Evolutionary conservation across 2,888 invertebrate genomes (phyloP).

Genomic region (Uloborus plumipes): DNA sequence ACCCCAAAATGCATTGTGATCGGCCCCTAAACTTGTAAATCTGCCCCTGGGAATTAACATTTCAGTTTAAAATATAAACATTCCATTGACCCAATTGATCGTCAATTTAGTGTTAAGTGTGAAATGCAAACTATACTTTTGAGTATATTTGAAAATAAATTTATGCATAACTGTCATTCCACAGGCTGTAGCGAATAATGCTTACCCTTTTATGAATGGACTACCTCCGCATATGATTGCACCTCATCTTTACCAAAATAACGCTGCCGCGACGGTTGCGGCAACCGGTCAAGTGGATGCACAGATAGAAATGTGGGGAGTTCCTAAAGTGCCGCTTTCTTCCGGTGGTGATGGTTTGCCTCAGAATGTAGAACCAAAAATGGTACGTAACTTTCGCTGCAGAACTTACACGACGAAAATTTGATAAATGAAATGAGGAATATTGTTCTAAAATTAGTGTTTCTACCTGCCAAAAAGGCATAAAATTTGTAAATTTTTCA

Average conservation of each 20-base stretch:
- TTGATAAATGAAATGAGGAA: too few relatives aligned
- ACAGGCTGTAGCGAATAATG: conserved; percentile 33
- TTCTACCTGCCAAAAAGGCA: too few relatives aligned
- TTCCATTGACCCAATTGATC: too few relatives aligned
- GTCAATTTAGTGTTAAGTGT: not conserved
- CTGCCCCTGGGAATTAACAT: too few relatives aligned
- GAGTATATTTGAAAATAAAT: not conserved
- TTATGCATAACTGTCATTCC: not conserved
- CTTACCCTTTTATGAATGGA: conserved; percentile 65
- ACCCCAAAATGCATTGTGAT: too few relatives aligned
- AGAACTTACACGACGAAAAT: too few relatives aligned
- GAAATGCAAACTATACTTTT: not conserved
- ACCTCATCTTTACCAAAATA: conserved; percentile 55
- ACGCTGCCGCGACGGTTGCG: conserved; percentile 7
- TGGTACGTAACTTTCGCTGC: conserved; percentile 21
- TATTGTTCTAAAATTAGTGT: too few relatives aligned
- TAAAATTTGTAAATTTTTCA: too few relatives aligned
- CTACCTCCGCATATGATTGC: conserved; percentile 62
- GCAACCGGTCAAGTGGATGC: conserved; percentile 35
- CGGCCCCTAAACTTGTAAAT: too few relatives aligned
- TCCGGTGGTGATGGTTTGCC: conserved; percentile 57
- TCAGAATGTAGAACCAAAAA: conserved; percentile 47
- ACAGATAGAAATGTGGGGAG: conserved; percentile 54
- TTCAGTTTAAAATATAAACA: too few relatives aligned
- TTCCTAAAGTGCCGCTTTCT: conserved; percentile 32